A percentile compares a stretch with the other conserved stretches of the same genome.
Conservation (phyloP, 2,113 vertebrate species). For the Ceyx melanurus region DNA sequence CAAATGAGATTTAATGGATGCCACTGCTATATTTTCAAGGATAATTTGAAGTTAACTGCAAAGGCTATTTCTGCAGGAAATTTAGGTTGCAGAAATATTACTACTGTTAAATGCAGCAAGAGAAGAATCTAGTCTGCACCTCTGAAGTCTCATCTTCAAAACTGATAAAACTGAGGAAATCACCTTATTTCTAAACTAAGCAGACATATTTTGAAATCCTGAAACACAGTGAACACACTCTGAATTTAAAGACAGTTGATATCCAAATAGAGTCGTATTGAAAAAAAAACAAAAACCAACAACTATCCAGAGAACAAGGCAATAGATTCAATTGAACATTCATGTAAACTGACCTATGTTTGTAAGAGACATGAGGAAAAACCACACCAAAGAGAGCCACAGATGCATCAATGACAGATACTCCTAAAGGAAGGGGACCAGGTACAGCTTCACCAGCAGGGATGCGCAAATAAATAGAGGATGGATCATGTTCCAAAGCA, state of each 20-base stretch:
- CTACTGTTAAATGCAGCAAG: background rate
- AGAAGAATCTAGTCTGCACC: background rate
- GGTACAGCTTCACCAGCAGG: constrained; percentile 94
- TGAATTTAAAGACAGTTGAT: background rate
- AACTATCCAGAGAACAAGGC: background rate
- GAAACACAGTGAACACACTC: background rate
- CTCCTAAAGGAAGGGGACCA: constrained; percentile 93
- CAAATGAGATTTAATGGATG: background rate
- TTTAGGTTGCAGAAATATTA: background rate
- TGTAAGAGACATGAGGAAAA: constrained; percentile 97
- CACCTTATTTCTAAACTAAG: background rate
- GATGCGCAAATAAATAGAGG: constrained; percentile 95
- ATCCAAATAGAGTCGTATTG: background rate
- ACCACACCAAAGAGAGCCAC: constrained; percentile 98
- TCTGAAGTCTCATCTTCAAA: background rate
- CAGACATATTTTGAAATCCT: background rate
- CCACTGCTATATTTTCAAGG: background rate
- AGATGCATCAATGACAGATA: constrained; percentile 96
- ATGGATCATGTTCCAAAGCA: constrained; percentile 95
- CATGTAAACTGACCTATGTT: constrained; percentile 86
- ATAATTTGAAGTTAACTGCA: background rate
- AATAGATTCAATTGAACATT: background rate
- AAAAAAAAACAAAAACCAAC: background rate
- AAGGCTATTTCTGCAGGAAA: background rate
- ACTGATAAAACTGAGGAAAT: background rate